Percentiles rank a stretch among this genome's conserved stretches.
Conservation (phyloP, 2,888 invertebrate genomes). For the Oxystoma pomonae region DNA sequence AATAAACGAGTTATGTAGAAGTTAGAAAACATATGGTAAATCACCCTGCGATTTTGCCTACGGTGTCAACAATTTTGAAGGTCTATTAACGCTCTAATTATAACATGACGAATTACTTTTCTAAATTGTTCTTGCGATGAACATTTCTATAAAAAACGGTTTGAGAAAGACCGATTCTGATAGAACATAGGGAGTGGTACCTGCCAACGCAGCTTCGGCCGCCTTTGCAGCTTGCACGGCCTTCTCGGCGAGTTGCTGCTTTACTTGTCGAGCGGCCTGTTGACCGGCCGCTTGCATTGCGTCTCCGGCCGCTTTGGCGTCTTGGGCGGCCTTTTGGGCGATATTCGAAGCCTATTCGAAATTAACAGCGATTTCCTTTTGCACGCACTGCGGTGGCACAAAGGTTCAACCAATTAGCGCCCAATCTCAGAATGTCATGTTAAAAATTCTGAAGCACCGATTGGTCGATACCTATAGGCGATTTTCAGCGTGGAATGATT, state of each 20-base stretch:
- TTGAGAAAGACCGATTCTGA: background rate
- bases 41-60: too few relatives aligned
- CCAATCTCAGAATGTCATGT: too few relatives aligned
- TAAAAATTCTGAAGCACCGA: too few relatives aligned
- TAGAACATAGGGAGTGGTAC: conserved; percentile 33
- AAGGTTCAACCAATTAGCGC: too few relatives aligned
- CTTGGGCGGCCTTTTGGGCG: conserved; percentile 69
- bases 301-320: conserved; percentile 69
- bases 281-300: conserved; percentile 68
- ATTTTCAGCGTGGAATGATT: too few relatives aligned
- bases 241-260: conserved; percentile 67
- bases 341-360: conserved; percentile 54
- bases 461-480: too few relatives aligned
- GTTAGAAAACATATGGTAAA: too few relatives aligned
- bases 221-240: conserved; percentile 68
- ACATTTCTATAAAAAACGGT: background rate
- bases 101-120: background rate
- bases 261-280: conserved; percentile 64
- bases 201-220: conserved; percentile 62
- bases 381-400: too few relatives aligned
- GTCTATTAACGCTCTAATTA: too few relatives aligned
- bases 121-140: background rate
- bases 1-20: too few relatives aligned
- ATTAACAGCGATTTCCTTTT: too few relatives aligned
- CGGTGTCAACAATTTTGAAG: too few relatives aligned